A percentile compares a stretch with the other conserved stretches of the same genome.
Evolutionary conservation across 2,113 vertebrate species (phyloP).

Genomic region (Lanius collurio): DNA sequence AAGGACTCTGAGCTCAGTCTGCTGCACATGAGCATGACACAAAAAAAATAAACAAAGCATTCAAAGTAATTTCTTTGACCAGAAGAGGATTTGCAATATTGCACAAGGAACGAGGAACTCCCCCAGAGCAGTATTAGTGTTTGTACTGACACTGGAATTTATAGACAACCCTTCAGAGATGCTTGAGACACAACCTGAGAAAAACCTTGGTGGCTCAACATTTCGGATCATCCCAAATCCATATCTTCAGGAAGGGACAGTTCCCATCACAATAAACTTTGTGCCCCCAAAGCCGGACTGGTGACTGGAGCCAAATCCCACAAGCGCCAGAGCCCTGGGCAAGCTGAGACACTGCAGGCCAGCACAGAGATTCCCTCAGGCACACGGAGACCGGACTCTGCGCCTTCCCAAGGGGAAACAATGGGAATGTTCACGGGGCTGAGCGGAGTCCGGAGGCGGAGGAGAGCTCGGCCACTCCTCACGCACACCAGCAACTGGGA

Average conservation of each 20-base stretch:
- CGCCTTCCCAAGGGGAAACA: neutral
- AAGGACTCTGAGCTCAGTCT: neutral
- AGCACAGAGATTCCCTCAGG: neutral
- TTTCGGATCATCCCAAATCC: neutral
- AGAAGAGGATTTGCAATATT: neutral
- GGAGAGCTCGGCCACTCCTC: neutral
- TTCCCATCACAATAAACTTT: rapidly evolving
- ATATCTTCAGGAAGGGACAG: neutral
- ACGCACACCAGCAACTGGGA: neutral
- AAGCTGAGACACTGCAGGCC: rapidly evolving
- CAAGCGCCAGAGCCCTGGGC: neutral
- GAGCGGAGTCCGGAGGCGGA: neutral
- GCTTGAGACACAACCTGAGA: neutral
- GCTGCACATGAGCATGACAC: neutral
- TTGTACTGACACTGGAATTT: neutral
- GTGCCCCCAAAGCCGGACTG: neutral
- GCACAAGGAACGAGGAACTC: neutral
- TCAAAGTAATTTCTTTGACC: neutral
- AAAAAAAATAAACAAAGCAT: neutral
- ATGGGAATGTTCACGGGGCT: neutral
- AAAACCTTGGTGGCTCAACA: rapidly evolving
- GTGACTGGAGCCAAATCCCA: neutral
- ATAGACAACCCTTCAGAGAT: neutral
- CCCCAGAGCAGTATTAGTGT: neutral
- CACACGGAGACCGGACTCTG: neutral